A percentile compares a stretch with the other conserved stretches of the same genome.
phyloP scores from a whole-genome alignment of 2,797 vertebrate genomes.

The Muscicapa striata region DNA sequence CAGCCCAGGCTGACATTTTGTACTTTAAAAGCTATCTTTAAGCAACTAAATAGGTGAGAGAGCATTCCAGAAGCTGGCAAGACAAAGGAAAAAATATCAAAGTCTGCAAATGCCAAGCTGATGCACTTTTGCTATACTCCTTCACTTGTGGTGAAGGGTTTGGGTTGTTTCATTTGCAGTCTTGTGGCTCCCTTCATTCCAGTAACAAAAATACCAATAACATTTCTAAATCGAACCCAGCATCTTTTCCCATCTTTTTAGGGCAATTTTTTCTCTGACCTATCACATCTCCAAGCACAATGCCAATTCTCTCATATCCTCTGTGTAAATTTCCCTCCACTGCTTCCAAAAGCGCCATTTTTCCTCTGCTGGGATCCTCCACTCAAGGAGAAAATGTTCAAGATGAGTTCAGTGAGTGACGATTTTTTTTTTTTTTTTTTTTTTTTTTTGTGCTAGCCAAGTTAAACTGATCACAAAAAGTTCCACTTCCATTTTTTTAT shows the following conservation, averaged over 20 bases:
- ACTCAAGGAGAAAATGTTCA: not conserved
- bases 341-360: not conserved
- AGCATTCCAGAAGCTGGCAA: constrained; percentile 26
- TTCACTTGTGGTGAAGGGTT: not conserved
- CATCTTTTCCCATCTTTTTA: constrained; percentile 35
- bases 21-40: constrained; percentile 29
- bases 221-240: constrained; percentile 56
- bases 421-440: not conserved
- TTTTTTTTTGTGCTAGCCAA: not conserved
- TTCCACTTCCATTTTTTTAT: not conserved
- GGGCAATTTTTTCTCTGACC: constrained; percentile 35
- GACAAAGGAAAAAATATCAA: not conserved
- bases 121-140: not conserved
- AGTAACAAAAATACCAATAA: constrained; percentile 44
- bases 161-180: constrained; percentile 25
- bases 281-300: not conserved
- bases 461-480: not conserved
- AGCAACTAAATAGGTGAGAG: constrained; percentile 49
- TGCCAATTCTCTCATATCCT: not conserved
- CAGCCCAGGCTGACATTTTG: constrained; percentile 47
- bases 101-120: not conserved
- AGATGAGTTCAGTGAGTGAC: not conserved
- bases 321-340: constrained; percentile 10
- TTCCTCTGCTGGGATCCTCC: not conserved
- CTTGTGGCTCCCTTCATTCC: constrained; percentile 41